Evolutionary conservation across 2,888 invertebrate species (phyloP).

Genomic region (Pachycephus smyrnensis): DNA sequence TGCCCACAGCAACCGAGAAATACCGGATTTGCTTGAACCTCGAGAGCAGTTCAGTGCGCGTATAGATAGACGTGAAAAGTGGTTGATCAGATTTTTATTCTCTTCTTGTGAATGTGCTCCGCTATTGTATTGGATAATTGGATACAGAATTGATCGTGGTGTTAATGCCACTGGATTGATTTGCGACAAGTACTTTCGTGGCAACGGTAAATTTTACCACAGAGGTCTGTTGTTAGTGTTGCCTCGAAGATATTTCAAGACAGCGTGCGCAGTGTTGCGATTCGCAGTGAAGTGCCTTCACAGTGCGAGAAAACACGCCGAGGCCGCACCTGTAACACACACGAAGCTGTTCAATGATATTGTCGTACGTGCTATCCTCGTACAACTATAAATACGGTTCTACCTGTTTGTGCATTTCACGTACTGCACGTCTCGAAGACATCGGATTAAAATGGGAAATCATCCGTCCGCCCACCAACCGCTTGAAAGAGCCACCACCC

Average conservation of each 20-base stretch:
- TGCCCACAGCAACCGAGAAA: not conserved
- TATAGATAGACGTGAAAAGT: not conserved
- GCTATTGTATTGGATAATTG: not conserved
- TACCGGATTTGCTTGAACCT: not conserved
- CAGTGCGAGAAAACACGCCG: not conserved
- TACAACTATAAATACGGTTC: slow-evolving; percentile 32
- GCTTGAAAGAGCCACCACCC: slow-evolving; percentile 74
- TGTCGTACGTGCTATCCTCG: slow-evolving; percentile 23
- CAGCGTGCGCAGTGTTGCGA: not conserved
- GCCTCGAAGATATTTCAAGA: not conserved
- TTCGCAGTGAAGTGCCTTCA: not conserved
- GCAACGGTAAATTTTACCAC: not conserved
- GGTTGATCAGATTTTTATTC: not conserved
- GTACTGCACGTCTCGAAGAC: slow-evolving; percentile 53
- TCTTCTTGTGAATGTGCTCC: not conserved
- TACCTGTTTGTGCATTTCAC: slow-evolving; percentile 17
- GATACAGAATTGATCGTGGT: not conserved
- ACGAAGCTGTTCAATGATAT: slow-evolving; percentile 25
- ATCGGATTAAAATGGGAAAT: slow-evolving; percentile 76
- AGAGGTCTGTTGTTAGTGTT: not conserved
- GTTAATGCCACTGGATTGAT: not conserved
- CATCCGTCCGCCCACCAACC: slow-evolving; percentile 88
- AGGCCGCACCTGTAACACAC: slow-evolving; percentile 4
- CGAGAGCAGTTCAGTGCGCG: not conserved
- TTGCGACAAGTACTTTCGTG: not conserved